Evolutionary conservation across 1,140 invertebrate genomes (phyloP), one percentile per base, ranked within the genome.

Genomic region (Aphaenogaster ashmeadi): DNA sequence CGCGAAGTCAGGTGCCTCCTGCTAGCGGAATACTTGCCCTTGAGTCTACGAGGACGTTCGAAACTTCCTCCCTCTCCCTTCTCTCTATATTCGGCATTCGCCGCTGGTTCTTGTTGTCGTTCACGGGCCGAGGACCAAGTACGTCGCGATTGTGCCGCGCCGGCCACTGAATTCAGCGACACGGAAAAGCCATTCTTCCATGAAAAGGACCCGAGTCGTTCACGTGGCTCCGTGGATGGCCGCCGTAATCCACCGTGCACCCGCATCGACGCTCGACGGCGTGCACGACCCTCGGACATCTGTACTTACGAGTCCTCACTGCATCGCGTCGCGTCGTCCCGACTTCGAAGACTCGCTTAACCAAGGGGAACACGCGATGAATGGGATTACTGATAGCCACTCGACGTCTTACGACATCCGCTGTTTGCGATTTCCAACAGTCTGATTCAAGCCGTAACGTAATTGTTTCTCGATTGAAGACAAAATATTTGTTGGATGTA

Each of bases 161-260:
- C 56, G 87, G 89, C 91, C 91, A 87, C 87, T 88, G 90, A 90
- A 87, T 92, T 89, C 91, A 90, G 77, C 90, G 93, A 95, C 94
- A 94, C 89, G 94, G 91, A 94, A 94, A 94, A 94, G 93, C 93
- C 94, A 94, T 94, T 94, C 91, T 94, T 93, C 91, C 86, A 92
- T 92, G 90, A 92, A 91, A 91, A 80, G 90, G 87, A 89, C 44
- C 79, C 86, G 83, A 91, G 56, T 86, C 72, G 86, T 91, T 86
- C 72, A 60, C 64, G 72, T 69, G 36, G 69, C 44, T 41, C 56
- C 38, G 62, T 33, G 74, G 74, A 86, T 36, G 60, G 44, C 41
- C 58, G 18, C 27, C 33, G 33, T 66, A 62, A 87, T 83, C 74
- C 78, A 67, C 84, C 77, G 66, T 83, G 56, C 54, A 58, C 41